Base-by-base conservation (phyloP, 2,113 vertebrate genomes). In the Oncorhynchus gorbuscha region DNA sequence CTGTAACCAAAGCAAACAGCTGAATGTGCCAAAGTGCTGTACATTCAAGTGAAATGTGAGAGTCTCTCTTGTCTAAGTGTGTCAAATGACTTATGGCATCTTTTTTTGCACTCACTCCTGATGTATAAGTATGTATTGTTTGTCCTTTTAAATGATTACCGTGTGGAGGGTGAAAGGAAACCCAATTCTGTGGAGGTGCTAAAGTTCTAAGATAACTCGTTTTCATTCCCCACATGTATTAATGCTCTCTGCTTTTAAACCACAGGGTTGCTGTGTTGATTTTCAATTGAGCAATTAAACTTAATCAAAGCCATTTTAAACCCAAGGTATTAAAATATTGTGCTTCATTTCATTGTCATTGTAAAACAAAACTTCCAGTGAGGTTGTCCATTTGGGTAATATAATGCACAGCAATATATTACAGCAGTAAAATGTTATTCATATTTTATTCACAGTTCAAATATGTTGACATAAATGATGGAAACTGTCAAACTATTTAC, bases 291-390 rank as follows among this genome's bases (percentile, higher is more conserved):
- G 9, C 39, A 85, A 89, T 85, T 74, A 86, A 81, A 75, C 71
- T 76, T 74, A 28, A 90, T 82, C 87, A 88, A 91, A 89, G 28
- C n/a, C 73, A 45, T 45, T 83, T 85, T 76, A 80, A 80, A 88
- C 79, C 73, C 68, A n/a, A 81, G 5, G 32, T 1, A 76, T 69
- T 49, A 22, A 73, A 59, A 49, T 48, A 18, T 48, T 65, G 30
- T 16, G 49, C 59, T 64, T 71, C 30, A 30, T 62, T 71, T 73
- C 28, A 69, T 73, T 2, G 24, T 72, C 51, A 58, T 64, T 20
- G 30, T 18, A 20, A n/a, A 16, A 55, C 14, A 51, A 71, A 62
- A 24, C 5, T 24, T 45, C 51, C 51, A 16, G n/a, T n/a, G 59
- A 24, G 59, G 39, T 45, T 45, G 39, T 45, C 39, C 39, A 45